Evolutionary conservation across 1,140 invertebrate genomes (phyloP), one percentile per base, ranked within the genome.

Genomic region (Stegodyphus dumicola): DNA sequence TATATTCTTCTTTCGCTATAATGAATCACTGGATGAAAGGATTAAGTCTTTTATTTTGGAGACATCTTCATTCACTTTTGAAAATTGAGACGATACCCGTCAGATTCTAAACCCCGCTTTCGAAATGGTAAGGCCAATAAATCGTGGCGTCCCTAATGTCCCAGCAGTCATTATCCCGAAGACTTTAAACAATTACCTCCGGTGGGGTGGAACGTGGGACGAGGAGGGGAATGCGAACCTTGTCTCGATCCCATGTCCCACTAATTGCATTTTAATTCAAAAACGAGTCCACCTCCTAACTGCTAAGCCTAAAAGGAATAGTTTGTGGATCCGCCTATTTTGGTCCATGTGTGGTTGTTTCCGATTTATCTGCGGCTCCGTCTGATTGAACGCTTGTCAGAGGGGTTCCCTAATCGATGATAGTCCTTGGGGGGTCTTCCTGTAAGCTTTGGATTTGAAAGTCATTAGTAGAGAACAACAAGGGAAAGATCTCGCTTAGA

Each of bases 241-340:
- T 60, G 53, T 75, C 54, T 75, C 73, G 18, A 64, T 60, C 33
- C 13, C 18, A 33, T 60, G 53, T 75, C 17, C 18, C 6, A 13
- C 17, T 60, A 75, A 75, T 75, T 75, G 53, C 54, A 60, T 75
- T 75, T 75, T 75, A 75, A 60, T 75, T 75, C 73, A 60, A 73
- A 73, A 73, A 73, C 70, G 13, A 73, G 70, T 73, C 48, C 70
- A 75, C 52, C 54, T 75, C 53, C n/a, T 64, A 10, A 18, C 15
- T 60, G 53, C 4, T n/a, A 18, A 48, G 52, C 48, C 73, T 18
- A 15, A 54, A 54, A 60, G 73, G 60, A n/a, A n/a, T 64, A 17
- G 70, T 15, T 53, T 49, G 70, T 1, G 49, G 15, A 73, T n/a
- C 49, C 70, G 49, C 70, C 70, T 69, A 69, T 69, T 69, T 15